Conservation (phyloP, 2,113 vertebrate genomes). For the Phaethornis superciliosus region DNA sequence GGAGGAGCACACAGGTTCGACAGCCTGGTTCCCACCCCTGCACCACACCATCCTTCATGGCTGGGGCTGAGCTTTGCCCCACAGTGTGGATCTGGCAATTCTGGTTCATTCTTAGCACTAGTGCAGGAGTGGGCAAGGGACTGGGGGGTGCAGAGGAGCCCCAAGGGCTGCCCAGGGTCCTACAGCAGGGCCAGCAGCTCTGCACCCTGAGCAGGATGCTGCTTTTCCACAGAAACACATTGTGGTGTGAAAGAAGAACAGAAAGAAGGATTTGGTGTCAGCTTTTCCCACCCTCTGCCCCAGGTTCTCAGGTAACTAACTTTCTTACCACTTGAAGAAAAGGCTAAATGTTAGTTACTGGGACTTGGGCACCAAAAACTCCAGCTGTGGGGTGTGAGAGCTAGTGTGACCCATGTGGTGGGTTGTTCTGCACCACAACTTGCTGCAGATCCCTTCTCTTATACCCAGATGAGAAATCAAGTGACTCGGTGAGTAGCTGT, state of each 20-base stretch:
- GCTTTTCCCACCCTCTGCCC: neutral
- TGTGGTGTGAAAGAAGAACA: neutral
- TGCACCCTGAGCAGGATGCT: fast-evolving
- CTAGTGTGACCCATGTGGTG: neutral
- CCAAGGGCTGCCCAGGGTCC: neutral
- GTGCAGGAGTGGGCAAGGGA: neutral
- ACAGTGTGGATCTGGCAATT: fast-evolving
- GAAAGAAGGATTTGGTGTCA: neutral
- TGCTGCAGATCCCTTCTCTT: neutral
- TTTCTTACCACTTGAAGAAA: neutral
- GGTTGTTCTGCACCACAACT: neutral
- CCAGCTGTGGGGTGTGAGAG: fast-evolving
- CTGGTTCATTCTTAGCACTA: neutral
- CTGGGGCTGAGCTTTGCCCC: neutral
- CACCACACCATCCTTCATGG: fast-evolving
- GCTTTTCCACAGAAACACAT: neutral
- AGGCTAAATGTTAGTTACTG: neutral
- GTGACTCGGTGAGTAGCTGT: neutral
- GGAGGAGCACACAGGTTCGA: neutral
- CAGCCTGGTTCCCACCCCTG: neutral
- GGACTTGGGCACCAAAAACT: neutral
- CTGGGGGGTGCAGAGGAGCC: neutral
- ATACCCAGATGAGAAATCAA: neutral
- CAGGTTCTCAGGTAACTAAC: neutral
- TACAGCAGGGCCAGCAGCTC: fast-evolving